Evolutionary conservation across 2,113 vertebrate genomes (phyloP).

Genomic region (Atractosteus spatula): DNA sequence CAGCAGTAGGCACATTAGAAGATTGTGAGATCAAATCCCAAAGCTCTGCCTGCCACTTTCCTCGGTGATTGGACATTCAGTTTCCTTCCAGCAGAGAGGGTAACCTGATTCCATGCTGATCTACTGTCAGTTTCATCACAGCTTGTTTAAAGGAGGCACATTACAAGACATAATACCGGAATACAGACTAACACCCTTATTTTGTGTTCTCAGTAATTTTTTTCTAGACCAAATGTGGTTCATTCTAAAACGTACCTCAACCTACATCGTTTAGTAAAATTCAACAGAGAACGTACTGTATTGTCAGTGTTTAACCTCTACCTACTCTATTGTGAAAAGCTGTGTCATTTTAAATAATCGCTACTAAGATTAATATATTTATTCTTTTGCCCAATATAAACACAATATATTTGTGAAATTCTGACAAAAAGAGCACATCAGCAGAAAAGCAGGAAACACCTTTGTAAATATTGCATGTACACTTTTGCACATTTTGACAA

Average conservation of each 20-base stretch:
- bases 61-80: too few relatives aligned
- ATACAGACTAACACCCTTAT: too few relatives aligned
- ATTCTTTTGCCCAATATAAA: not conserved
- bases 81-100: not conserved
- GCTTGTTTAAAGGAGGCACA: not conserved
- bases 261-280: not conserved
- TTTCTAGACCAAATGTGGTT: too few relatives aligned
- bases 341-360: not conserved
- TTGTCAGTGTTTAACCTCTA: not conserved
- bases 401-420: constrained; percentile 8
- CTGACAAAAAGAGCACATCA: constrained; percentile 18
- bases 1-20: too few relatives aligned
- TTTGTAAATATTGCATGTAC: too few relatives aligned
- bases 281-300: not conserved
- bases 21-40: too few relatives aligned
- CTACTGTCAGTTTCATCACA: not conserved
- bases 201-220: too few relatives aligned
- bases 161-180: not conserved
- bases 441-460: not conserved
- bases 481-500: not conserved
- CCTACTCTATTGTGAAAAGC: not conserved
- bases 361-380: not conserved
- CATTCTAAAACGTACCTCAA: not conserved
- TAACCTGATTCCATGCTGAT: not conserved
- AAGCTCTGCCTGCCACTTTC: too few relatives aligned